Evolutionary conservation across 2,113 vertebrate genomes (phyloP).

Genomic region (Sinocyclocheilus anophthalmus): DNA sequence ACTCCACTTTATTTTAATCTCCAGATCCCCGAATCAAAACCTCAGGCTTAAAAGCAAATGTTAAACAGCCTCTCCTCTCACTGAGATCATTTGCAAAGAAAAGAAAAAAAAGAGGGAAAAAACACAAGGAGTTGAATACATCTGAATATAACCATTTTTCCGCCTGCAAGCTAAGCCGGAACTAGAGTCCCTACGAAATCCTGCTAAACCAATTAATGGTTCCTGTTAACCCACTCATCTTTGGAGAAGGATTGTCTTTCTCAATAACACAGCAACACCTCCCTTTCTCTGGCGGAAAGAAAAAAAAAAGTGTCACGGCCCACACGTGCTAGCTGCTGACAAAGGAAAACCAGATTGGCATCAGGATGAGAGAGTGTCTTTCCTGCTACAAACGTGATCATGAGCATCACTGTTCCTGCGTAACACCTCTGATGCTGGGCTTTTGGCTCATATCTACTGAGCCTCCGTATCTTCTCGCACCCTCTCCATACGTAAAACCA

Average conservation of each 20-base stretch:
- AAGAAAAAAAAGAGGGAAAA: conserved; percentile 5
- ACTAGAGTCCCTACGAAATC: conserved; percentile 69
- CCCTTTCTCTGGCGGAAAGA: conserved; percentile 59
- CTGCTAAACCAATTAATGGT: conserved; percentile 78
- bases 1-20: conserved; percentile 69
- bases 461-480: conserved; percentile 62
- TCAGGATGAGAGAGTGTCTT: conserved; percentile 62
- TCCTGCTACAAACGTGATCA: conserved; percentile 59
- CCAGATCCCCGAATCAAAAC: conserved; percentile 71
- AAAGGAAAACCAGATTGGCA: conserved; percentile 63
- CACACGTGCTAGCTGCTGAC: conserved; percentile 59
- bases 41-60: conserved; percentile 67
- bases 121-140: conserved; percentile 61
- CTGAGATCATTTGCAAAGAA: conserved; percentile 52
- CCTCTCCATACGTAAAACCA: conserved; percentile 45
- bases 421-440: conserved; percentile 61
- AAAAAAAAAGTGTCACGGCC: conserved; percentile 57
- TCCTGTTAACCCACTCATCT: conserved; percentile 76
- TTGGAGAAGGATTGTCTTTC: conserved; percentile 68
- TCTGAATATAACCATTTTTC: conserved; percentile 63
- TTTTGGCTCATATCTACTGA: conserved; percentile 68
- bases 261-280: conserved; percentile 73
- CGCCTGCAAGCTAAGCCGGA: conserved; percentile 67
- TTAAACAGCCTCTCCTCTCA: conserved; percentile 67
- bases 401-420: conserved; percentile 59